A percentile compares a stretch with the other conserved stretches of the same genome.
phyloP scores from a whole-genome alignment of 2,797 vertebrate genomes.

The Sebastes minor region DNA sequence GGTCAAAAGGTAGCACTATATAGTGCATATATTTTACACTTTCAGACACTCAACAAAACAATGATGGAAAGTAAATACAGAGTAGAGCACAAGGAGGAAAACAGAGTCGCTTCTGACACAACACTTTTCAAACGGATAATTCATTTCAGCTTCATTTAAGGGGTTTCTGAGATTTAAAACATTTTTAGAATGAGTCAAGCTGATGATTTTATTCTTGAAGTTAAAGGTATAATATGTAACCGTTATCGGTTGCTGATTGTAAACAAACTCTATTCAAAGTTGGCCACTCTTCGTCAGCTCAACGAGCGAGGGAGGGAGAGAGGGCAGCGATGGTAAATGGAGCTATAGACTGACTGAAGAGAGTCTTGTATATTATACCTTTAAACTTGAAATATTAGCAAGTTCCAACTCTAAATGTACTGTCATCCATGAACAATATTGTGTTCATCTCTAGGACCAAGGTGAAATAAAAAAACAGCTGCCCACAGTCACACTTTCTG shows the following conservation, averaged over 20 bases:
- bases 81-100: too few relatives aligned
- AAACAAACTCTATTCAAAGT: too few relatives aligned
- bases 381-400: background rate
- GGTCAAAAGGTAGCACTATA: too few relatives aligned
- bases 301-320: too few relatives aligned
- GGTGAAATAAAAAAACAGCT: background rate
- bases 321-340: too few relatives aligned
- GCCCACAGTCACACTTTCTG: background rate
- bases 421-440: background rate
- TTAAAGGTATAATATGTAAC: too few relatives aligned
- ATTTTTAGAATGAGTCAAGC: background rate
- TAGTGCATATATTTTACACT: background rate
- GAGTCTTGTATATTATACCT: too few relatives aligned
- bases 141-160: background rate
- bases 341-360: too few relatives aligned
- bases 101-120: background rate
- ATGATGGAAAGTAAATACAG: background rate
- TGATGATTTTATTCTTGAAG: background rate
- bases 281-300: too few relatives aligned
- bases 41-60: background rate
- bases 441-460: too few relatives aligned
- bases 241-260: too few relatives aligned
- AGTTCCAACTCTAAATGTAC: background rate
- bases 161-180: background rate
- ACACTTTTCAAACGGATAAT: too few relatives aligned